Evolutionary conservation across 2,888 invertebrate species (phyloP).

Genomic region (Idaea aversata): DNA sequence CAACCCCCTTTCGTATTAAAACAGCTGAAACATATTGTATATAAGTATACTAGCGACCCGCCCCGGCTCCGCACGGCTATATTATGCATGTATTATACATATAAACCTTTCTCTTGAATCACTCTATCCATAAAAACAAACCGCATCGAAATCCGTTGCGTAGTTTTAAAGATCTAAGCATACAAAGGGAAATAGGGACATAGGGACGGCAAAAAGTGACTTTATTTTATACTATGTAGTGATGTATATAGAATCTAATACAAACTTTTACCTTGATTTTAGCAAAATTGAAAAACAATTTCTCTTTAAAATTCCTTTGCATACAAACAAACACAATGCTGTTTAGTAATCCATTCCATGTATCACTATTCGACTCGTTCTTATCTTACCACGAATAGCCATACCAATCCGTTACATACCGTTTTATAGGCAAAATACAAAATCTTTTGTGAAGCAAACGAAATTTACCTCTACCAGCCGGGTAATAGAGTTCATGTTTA

Average conservation of each 20-base stretch:
- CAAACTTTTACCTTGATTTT: neutral
- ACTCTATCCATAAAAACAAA: too few relatives aligned
- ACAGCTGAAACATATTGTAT: too few relatives aligned
- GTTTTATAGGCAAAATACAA: conserved; percentile 77
- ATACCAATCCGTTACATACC: conserved; percentile 76
- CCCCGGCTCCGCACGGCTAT: too few relatives aligned
- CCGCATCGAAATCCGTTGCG: too few relatives aligned
- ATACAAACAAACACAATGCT: conserved; percentile 47
- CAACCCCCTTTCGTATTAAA: too few relatives aligned
- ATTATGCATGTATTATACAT: too few relatives aligned
- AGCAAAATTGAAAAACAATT: neutral
- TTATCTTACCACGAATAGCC: conserved; percentile 72
- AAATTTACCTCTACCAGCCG: conserved; percentile 46
- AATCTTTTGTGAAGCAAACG: conserved; percentile 44
- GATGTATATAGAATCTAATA: neutral
- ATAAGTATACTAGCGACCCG: too few relatives aligned
- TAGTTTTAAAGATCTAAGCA: too few relatives aligned
- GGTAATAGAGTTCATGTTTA: conserved; percentile 45
- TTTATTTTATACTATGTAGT: too few relatives aligned
- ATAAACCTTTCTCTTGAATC: too few relatives aligned
- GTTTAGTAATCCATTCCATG: conserved; percentile 72
- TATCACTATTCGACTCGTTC: conserved; percentile 66
- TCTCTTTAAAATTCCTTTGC: neutral
- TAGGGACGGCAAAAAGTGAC: too few relatives aligned
- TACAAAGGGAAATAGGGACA: too few relatives aligned